A percentile compares a stretch with the other conserved stretches of the same genome.
phyloP scores from a whole-genome alignment of 2,113 vertebrate genomes.

The Suricata suricatta region DNA sequence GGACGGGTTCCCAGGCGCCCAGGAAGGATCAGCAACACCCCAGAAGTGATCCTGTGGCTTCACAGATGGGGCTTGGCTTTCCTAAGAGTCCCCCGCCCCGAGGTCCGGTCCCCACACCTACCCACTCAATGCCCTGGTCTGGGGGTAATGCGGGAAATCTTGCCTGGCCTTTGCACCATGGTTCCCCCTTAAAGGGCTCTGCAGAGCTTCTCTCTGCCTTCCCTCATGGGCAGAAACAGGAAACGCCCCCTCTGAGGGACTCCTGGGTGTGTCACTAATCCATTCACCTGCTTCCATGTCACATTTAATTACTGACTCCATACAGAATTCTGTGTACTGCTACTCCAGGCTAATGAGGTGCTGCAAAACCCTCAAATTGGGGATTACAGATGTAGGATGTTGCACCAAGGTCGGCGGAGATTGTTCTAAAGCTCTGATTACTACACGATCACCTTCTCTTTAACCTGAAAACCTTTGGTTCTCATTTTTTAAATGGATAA shows the following conservation, averaged over 20 bases:
- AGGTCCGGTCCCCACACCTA: background rate
- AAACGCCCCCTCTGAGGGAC: slow-evolving; percentile 64
- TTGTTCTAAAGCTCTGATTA: slow-evolving; percentile 56
- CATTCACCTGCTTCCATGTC: slow-evolving; percentile 81
- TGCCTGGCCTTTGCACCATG: slow-evolving; percentile 34
- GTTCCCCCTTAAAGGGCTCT: slow-evolving; percentile 25
- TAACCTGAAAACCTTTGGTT: slow-evolving; percentile 57
- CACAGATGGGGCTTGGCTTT: background rate
- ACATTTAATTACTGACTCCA: slow-evolving; percentile 83
- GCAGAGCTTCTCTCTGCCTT: slow-evolving; percentile 64
- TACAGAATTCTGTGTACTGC: slow-evolving; percentile 79
- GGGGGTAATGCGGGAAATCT: background rate
- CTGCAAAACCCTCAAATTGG: slow-evolving; percentile 70
- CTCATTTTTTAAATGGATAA: slow-evolving; percentile 43
- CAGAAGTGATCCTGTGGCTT: background rate
- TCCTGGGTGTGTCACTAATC: slow-evolving; percentile 78
- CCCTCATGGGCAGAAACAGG: slow-evolving; percentile 61
- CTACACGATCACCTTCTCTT: slow-evolving; percentile 41
- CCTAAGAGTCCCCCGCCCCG: background rate
- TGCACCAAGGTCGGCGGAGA: slow-evolving; percentile 66
- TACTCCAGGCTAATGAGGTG: slow-evolving; percentile 83
- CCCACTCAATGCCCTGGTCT: background rate
- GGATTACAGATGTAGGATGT: slow-evolving; percentile 78
- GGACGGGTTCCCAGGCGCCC: background rate
- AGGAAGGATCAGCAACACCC: background rate